Base-by-base conservation (phyloP, 2,888 invertebrate species). In the Leptarthrus brevirostris region DNA sequence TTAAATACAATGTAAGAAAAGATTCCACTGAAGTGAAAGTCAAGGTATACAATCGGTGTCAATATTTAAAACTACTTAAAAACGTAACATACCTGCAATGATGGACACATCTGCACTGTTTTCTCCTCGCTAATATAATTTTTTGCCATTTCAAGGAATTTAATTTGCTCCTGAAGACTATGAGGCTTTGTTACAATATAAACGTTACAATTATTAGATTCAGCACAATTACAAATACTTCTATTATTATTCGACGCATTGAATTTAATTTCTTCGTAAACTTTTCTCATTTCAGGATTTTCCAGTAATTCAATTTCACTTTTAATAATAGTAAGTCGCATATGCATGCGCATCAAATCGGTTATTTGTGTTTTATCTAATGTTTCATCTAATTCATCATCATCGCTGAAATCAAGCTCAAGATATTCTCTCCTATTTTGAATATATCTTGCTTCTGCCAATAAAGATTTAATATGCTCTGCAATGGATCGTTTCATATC, bases 301-400 rank as follows among this genome's bases (percentile, higher is more conserved):
- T 90, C 89, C 0, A 89, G 80, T 16, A 89, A 84, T 75, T 89
- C 89, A 76, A 90, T 85, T 78, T 90, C 89, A 40, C 84, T 86
- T 75, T 87, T 87, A 40, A 90, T 89, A 79, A 88, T 87, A 36
- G 86, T 83, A 74, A 90, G 79, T 3, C 88, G 84, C 34, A 89
- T 83, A 78, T 89, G 88, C 0, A 89, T 81, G 75, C 87, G 86
- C 84, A 89, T 86, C 2, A 89, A 79, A 73, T 84, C 85, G 56
- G 87, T 86, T 0, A 88, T 82, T 80, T 78, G 82, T 76, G 75
- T 83, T 80, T 77, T 86, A 78, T 76, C 83, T 0, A 75, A 78
- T 49, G 26, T 79, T 66, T 14, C 74, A 77, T 0, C 72, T 53
- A 74, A 79, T 0, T 82, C 83, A 24, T 84, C 83, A 30, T 81